Percentiles rank a stretch among this genome's conserved stretches.
phyloP scores from a whole-genome alignment of 2,113 vertebrate species.

The Myodes glareolus region DNA sequence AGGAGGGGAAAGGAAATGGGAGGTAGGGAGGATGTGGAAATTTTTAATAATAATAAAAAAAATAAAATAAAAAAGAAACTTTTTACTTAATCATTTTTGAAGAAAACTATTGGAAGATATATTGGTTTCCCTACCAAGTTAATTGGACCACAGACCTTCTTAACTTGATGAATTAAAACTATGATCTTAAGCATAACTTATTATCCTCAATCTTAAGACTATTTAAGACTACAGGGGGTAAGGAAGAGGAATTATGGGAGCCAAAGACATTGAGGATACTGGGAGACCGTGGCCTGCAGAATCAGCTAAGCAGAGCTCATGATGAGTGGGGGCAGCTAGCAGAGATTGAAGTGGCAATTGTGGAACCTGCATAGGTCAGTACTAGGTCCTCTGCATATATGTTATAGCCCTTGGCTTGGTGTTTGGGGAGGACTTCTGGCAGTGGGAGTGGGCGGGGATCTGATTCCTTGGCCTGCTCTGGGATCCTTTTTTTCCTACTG shows the following conservation, averaged over 20 bases:
- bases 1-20: too few relatives aligned
- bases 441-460: neutral
- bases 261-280: neutral
- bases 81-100: slow-evolving; percentile 44
- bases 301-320: neutral
- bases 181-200: neutral
- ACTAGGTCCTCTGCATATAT: neutral
- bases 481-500: neutral
- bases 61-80: too few relatives aligned
- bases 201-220: neutral
- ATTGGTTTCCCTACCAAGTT: neutral
- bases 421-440: neutral
- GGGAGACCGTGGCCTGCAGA: neutral
- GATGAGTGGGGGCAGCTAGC: neutral
- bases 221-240: neutral
- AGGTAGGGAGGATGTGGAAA: too few relatives aligned
- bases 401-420: neutral
- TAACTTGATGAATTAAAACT: neutral
- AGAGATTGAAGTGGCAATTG: neutral
- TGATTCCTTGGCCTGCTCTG: neutral
- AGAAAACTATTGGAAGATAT: slow-evolving; percentile 13
- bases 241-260: neutral
- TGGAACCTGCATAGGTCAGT: neutral
- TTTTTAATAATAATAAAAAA: too few relatives aligned
- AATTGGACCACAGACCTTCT: neutral